Evolutionary conservation across 1,140 invertebrate species (phyloP).

Genomic region (Acromyrmex heyeri): DNA sequence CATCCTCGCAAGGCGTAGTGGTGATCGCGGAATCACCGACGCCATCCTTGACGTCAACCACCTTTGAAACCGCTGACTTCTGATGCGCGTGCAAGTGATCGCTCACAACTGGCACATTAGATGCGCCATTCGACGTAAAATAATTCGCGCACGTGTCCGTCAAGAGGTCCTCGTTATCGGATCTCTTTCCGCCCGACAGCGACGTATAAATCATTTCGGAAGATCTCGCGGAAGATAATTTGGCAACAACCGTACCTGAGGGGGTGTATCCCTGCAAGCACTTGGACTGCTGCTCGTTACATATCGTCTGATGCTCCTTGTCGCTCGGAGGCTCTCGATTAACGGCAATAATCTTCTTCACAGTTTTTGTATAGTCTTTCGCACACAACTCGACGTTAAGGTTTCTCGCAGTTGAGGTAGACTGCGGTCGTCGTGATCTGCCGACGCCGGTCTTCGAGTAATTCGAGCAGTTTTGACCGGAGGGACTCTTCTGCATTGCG

Average conservation of each 20-base stretch:
- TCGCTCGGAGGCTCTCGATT: constrained; percentile 34
- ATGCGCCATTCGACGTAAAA: constrained; percentile 29
- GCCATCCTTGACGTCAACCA: constrained; percentile 28
- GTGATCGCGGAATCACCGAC: background rate
- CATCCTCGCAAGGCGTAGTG: constrained; percentile 25
- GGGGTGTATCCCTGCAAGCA: constrained; percentile 24
- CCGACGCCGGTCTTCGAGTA: constrained; percentile 1
- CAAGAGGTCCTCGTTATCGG: constrained; percentile 19
- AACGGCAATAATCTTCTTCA: constrained; percentile 35
- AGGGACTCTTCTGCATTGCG: constrained; percentile 75
- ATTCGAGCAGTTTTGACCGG: constrained; percentile 70
- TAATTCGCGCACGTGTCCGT: constrained; percentile 35
- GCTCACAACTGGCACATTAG: background rate
- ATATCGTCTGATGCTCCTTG: constrained; percentile 58
- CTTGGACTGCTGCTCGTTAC: constrained; percentile 43
- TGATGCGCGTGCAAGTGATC: constrained; percentile 42
- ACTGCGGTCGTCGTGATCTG: constrained; percentile 54
- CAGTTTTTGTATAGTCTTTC: constrained; percentile 42
- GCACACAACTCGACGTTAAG: constrained; percentile 32
- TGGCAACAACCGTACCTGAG: background rate
- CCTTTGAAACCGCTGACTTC: constrained; percentile 2
- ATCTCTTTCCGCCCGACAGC: constrained; percentile 10
- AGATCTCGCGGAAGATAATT: constrained; percentile 43
- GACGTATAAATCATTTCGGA: constrained; percentile 34
- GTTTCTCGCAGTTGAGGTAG: constrained; percentile 45